Evolutionary conservation across 1,140 invertebrate genomes (phyloP), one percentile per base, ranked within the genome.

Genomic region (Portunus trituberculatus): DNA sequence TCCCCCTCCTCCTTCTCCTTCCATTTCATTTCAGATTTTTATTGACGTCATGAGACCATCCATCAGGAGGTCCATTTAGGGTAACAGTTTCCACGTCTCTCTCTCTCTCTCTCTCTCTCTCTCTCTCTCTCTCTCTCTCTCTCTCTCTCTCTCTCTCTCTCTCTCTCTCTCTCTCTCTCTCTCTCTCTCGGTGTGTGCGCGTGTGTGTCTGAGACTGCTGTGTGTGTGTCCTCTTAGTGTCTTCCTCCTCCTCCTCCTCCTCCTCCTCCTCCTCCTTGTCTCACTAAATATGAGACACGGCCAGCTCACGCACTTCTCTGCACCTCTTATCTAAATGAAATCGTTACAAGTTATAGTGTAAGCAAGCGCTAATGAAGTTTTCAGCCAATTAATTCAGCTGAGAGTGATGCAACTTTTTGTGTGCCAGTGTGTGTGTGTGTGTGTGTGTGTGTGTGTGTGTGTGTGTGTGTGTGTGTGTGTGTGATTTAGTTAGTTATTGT

Each of bases 361-460:
- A 91, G 93, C 88, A 91, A 87, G 92, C 76, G 95, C 76, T 96
- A 95, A 96, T 93, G 95, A 91, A 94, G 89, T 94, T 95, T 93
- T 95, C 95, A 95, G 29, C 90, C 95, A 96, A 95, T 95, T 95
- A 95, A 95, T 93, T 93, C 94, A 39, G n/a, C 31, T 76, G 88
- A 91, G 67, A 96, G 97, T 96, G 96, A 96, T 96, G 96, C 96
- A 93, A 95, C 96, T 84, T 95, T 93, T 93, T 96, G 25, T 91
- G 25, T 91, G 25, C 45, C 10, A 29, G 7, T 89, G 45, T 45
- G 10, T 39, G 45, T 89, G 45, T 45, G 25, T 29, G 16, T 88
- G 16, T 89, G 45, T 89, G 45, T 32, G 45, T 87, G 25, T 32
- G 84, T 87, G 84, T 32, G 29, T 31, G 84, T 91, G 48, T 91